A percentile compares a stretch with the other conserved stretches of the same genome.
Evolutionary conservation across 2,888 invertebrate species (phyloP).

Genomic region (Sympetrum striolatum): DNA sequence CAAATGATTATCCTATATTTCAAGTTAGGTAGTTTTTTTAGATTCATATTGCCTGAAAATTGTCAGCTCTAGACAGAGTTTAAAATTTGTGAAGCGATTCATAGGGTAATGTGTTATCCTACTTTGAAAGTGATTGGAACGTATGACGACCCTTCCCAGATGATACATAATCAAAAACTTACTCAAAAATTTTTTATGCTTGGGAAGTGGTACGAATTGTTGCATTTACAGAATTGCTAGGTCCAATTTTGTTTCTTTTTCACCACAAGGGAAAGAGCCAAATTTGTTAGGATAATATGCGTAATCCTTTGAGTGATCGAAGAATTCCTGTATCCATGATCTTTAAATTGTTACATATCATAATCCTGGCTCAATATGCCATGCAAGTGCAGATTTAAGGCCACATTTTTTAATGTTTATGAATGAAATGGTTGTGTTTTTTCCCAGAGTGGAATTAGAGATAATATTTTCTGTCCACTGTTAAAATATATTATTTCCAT

Average conservation of each 20-base stretch:
- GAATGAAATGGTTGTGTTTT: conserved; percentile 39
- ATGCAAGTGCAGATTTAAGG: not conserved
- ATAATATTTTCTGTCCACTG: not conserved
- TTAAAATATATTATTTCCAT: conserved; percentile 34
- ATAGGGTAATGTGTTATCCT: conserved; percentile 8
- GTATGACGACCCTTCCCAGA: not conserved
- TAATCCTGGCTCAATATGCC: conserved; percentile 20
- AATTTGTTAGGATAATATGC: not conserved
- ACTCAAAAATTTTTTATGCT: not conserved
- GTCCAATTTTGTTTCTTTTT: not conserved
- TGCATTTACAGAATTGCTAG: not conserved
- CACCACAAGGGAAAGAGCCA: not conserved
- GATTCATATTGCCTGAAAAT: not conserved
- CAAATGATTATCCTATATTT: not conserved
- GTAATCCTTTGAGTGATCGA: not conserved
- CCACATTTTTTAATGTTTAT: conserved; percentile 20
- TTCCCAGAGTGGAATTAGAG: conserved; percentile 3
- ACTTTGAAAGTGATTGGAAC: not conserved
- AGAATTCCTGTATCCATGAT: conserved; percentile 28
- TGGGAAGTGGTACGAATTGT: not conserved
- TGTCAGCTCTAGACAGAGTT: not conserved
- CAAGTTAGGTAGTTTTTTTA: not conserved
- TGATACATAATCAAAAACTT: not conserved
- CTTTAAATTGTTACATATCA: conserved; percentile 41
- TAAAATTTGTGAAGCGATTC: not conserved